phyloP scores from a whole-genome alignment of 2,113 vertebrate genomes.

The Ameiurus melas region DNA sequence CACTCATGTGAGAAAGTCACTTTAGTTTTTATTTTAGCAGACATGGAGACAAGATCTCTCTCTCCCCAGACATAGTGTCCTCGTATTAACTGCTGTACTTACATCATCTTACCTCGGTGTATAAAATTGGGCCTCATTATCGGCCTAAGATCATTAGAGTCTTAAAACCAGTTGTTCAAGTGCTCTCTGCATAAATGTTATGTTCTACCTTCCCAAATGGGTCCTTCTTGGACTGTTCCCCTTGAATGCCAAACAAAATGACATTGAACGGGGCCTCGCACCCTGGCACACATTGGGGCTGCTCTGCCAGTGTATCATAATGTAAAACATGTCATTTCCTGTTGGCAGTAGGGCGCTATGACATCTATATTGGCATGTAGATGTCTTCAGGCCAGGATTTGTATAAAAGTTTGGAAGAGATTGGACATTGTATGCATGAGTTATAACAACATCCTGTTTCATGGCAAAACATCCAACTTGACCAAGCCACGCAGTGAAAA shows the following conservation, averaged over 20 bases:
- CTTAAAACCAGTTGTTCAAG: background rate
- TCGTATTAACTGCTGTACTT: background rate
- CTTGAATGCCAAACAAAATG: background rate
- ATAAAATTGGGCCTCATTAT: background rate
- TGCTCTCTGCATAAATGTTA: background rate
- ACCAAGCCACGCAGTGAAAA: too few relatives aligned
- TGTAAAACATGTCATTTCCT: too few relatives aligned
- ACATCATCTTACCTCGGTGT: background rate
- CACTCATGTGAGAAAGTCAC: background rate
- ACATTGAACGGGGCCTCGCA: too few relatives aligned
- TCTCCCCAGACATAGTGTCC: conserved; percentile 1
- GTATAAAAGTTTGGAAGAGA: too few relatives aligned
- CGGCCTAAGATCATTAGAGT: background rate
- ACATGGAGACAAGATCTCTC: background rate
- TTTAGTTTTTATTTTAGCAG: conserved; percentile 23
- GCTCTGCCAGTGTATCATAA: too few relatives aligned
- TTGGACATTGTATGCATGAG: too few relatives aligned
- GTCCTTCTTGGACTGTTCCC: background rate
- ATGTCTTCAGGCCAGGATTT: too few relatives aligned
- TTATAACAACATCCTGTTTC: too few relatives aligned
- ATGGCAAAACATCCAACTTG: too few relatives aligned
- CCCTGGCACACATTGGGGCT: too few relatives aligned
- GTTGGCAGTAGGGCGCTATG: too few relatives aligned
- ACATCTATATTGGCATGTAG: too few relatives aligned
- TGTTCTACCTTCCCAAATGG: background rate